A percentile compares a stretch with the other conserved stretches of the same genome.
Conservation (phyloP, 2,888 invertebrate species). For the Phragmatobia fuliginosa region DNA sequence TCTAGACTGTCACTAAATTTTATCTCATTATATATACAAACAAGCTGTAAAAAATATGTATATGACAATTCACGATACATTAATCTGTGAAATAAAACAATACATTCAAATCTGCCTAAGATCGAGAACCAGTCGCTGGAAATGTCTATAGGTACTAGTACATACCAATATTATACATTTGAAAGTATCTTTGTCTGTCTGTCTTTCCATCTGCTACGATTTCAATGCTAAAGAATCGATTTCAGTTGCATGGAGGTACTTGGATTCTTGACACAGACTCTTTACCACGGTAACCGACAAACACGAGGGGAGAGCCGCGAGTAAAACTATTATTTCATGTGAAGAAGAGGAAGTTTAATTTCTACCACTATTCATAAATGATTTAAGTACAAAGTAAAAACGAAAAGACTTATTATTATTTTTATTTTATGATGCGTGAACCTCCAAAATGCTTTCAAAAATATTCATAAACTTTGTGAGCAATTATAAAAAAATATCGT, state of each 20-base stretch:
- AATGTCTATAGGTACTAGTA: no score
- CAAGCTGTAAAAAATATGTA: background rate
- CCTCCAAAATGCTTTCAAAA: slow-evolving; percentile 4
- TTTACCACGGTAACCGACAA: no score
- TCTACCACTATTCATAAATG: background rate
- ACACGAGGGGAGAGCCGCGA: no score
- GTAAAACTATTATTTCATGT: no score
- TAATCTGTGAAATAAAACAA: background rate
- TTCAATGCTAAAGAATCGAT: no score
- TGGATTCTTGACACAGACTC: no score
- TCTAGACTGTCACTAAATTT: background rate
- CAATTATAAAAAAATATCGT: slow-evolving; percentile 23
- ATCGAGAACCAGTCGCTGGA: background rate
- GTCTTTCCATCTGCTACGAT: no score
- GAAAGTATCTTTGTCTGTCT: no score
- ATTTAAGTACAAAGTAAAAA: background rate
- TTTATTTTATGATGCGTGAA: slow-evolving; percentile 4
- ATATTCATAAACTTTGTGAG: slow-evolving; percentile 19
- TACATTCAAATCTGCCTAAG: background rate
- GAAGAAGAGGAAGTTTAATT: no score
- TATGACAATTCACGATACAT: background rate
- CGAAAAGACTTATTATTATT: background rate
- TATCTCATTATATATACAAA: background rate
- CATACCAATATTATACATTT: no score
- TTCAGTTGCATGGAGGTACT: no score